Conservation (phyloP, 2,888 invertebrate genomes). For the Amiota mariae region DNA sequence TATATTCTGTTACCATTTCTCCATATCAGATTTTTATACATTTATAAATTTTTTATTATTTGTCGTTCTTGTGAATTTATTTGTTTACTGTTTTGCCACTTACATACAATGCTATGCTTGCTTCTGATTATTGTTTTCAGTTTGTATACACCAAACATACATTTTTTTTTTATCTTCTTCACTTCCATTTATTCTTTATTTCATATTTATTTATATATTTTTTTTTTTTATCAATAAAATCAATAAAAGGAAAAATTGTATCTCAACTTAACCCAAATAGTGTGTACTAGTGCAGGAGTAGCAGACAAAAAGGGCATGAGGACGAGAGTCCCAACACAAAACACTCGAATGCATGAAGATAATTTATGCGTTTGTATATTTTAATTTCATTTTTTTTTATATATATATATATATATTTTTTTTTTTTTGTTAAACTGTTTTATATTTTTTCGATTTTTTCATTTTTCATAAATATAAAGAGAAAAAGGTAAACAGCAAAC, state of each 20-base stretch:
- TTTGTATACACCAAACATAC: not conserved
- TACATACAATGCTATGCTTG: not conserved
- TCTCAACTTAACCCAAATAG: conserved; percentile 23
- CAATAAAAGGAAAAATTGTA: conserved; percentile 25
- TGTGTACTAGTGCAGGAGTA: not conserved
- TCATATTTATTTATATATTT: not conserved
- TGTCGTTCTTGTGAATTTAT: conserved; percentile 15
- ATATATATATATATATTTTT: not conserved
- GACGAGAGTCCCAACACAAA: not conserved
- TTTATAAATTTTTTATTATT: conserved; percentile 19
- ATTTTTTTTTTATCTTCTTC: not conserved
- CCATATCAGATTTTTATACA: not conserved
- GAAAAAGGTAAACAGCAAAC: too few relatives aligned
- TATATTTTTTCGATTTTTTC: conserved; percentile 51
- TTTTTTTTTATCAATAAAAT: conserved; percentile 18
- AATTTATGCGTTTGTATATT: not conserved
- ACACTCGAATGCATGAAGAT: not conserved
- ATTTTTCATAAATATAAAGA: conserved; percentile 41
- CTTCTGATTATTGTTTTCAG: too few relatives aligned
- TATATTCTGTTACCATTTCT: not conserved
- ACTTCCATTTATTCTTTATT: too few relatives aligned
- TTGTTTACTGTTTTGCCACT: conserved; percentile 22
- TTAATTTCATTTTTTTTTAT: not conserved
- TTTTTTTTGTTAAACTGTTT: not conserved
- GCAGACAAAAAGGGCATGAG: not conserved